Evolutionary conservation across 2,797 vertebrate species (phyloP), one percentile per base, ranked within the genome.

Genomic region (Manis javanica): DNA sequence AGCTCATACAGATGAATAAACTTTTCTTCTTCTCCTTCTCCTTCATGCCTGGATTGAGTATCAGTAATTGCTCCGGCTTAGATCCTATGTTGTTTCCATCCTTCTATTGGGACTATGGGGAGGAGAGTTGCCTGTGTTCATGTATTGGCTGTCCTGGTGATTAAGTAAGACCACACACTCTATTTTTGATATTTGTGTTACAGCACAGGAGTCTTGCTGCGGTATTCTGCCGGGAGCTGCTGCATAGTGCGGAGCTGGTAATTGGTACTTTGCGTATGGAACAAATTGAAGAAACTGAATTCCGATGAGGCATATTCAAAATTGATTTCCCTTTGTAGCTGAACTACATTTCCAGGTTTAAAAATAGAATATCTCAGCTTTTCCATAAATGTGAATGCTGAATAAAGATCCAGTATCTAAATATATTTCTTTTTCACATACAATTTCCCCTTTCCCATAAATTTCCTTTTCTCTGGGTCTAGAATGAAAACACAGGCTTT

Each of bases 261-360:
- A 86, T 39, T 61, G 59, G 64, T 86, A 69, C 88, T 89, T 79
- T 83, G 59, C 0, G 3, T 90, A 21, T 75, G 92, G 91, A 95
- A 92, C 63, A 82, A 24, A 86, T 24, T 24, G 91, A 90, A 72
- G 87, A 88, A 72, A 90, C 81, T 29, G 34, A 55, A 21, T 93
- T 86, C 77, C 77, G 88, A 2, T 74, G 88, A 88, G 90, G 90
- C n/a, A 12, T 51, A 34, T 89, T 86, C 85, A 84, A 64, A 97
- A 89, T n/a, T 88, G 93, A 87, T 92, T 97, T 97, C 90, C 87
- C 90, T 94, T 95, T 63, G 89, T n/a, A 77, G 96, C 34, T 78
- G 51, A 63, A 61, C 42, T 46, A 46, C 42, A 46, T 26, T 31
- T 46, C 37, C 39, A 91, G 53, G 31, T 90, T 95, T 96, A 95